These are phyloP conservation scores for Heptranchias perlo DNA, from an alignment of 2,113 vertebrate species.

Conservation along the genomic window DNA sequence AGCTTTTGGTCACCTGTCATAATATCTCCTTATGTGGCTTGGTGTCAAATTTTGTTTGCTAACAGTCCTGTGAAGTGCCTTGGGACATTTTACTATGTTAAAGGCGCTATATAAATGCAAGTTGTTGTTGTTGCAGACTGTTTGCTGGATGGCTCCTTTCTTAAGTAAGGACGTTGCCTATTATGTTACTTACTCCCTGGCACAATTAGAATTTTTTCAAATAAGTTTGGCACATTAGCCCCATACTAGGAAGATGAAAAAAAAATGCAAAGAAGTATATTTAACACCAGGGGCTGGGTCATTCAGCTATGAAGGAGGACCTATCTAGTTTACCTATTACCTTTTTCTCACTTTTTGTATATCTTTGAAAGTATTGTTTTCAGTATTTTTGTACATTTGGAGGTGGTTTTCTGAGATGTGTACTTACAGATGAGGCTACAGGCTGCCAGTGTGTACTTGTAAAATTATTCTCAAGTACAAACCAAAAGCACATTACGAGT, in stretches of 20 bases:
- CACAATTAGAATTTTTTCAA: not conserved
- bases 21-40: too few relatives aligned
- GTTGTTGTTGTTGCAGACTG: not conserved
- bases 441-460: not conserved
- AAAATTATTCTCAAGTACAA: not conserved
- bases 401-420: not conserved
- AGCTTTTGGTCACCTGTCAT: too few relatives aligned
- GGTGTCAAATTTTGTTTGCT: too few relatives aligned
- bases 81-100: too few relatives aligned
- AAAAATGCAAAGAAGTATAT: not conserved
- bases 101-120: too few relatives aligned
- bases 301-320: not conserved
- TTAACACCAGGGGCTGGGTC: not conserved
- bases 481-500: not conserved
- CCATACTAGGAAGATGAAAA: not conserved
- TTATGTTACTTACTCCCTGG: not conserved
- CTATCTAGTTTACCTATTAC: not conserved
- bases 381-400: not conserved
- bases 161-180: not conserved
- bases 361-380: not conserved
- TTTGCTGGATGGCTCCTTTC: not conserved
- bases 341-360: not conserved
- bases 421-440: not conserved
- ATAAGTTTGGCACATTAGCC: not conserved
- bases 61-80: too few relatives aligned